Conservation (phyloP, 2,888 invertebrate species). For the Emesis furor region DNA sequence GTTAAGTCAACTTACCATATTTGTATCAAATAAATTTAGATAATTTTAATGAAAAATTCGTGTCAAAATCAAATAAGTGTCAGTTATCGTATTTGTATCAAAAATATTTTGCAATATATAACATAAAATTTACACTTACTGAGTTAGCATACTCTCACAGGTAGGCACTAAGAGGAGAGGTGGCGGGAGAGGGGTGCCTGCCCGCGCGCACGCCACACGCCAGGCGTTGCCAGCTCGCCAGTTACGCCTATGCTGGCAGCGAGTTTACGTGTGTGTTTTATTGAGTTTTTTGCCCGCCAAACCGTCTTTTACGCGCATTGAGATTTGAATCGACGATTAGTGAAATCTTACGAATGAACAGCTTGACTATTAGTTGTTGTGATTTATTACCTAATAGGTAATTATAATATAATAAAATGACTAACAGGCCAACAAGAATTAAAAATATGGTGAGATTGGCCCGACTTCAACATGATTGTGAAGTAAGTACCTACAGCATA, state of each 20-base stretch:
- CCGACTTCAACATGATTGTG: slow-evolving; percentile 14
- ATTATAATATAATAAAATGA: slow-evolving; percentile 14
- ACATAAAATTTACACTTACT: slow-evolving; percentile 7
- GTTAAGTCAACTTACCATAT: slow-evolving; percentile 14
- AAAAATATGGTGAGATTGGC: slow-evolving; percentile 14
- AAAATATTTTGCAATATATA: slow-evolving; percentile 7
- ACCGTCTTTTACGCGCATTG: slow-evolving; percentile 14
- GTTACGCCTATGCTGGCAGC: slow-evolving; percentile 14
- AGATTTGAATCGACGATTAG: slow-evolving; percentile 14
- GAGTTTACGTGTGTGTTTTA: slow-evolving; percentile 14
- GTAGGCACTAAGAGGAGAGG: slow-evolving; percentile 14
- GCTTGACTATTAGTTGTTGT: slow-evolving; percentile 14
- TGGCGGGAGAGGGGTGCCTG: slow-evolving; percentile 14
- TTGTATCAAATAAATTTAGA: slow-evolving; percentile 14
- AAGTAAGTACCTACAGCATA: slow-evolving; percentile 14
- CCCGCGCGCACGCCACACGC: slow-evolving; percentile 14
- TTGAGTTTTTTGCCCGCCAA: slow-evolving; percentile 14
- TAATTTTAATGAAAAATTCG: slow-evolving; percentile 14
- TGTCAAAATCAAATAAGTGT: slow-evolving; percentile 14
- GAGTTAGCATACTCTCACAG: slow-evolving; percentile 7
- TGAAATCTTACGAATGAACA: slow-evolving; percentile 14
- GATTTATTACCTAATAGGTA: slow-evolving; percentile 14
- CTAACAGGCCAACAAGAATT: slow-evolving; percentile 14
- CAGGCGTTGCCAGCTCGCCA: slow-evolving; percentile 14
- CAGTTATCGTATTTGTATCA: slow-evolving; percentile 9